Evolutionary conservation across 1,140 invertebrate species (phyloP).

Genomic region (Venturia canescens): DNA sequence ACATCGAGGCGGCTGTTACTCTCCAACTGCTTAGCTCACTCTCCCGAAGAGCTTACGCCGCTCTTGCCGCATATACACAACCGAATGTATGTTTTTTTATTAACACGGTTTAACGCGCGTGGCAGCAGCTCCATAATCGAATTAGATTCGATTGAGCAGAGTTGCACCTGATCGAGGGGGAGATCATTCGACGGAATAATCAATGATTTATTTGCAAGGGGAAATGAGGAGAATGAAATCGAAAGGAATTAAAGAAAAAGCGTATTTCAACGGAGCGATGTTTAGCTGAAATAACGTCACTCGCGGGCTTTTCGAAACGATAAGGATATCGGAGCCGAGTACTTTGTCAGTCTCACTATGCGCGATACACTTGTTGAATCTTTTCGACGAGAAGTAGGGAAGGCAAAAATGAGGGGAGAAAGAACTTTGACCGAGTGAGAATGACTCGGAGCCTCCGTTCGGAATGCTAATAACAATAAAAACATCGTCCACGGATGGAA

Average conservation of each 20-base stretch:
- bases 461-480: background rate
- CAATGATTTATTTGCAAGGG: background rate
- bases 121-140: too few species aligned
- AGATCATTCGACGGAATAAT: background rate
- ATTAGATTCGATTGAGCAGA: too few species aligned
- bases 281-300: slow-evolving; percentile 27
- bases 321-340: background rate
- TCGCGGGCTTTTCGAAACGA: background rate
- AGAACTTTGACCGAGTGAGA: slow-evolving; percentile 57
- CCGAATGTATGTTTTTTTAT: background rate
- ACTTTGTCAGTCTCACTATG: background rate
- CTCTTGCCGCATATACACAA: background rate
- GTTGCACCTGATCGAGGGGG: background rate
- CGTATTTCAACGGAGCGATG: background rate
- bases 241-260: background rate
- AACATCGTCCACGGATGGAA: background rate
- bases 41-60: background rate
- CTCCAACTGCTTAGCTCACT: background rate
- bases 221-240: background rate
- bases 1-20: background rate
- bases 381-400: background rate
- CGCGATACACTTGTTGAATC: background rate
- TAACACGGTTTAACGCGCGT: background rate
- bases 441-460: background rate
- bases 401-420: background rate